Conservation (phyloP, 1,140 invertebrate species). For the Eumaeus atala region DNA sequence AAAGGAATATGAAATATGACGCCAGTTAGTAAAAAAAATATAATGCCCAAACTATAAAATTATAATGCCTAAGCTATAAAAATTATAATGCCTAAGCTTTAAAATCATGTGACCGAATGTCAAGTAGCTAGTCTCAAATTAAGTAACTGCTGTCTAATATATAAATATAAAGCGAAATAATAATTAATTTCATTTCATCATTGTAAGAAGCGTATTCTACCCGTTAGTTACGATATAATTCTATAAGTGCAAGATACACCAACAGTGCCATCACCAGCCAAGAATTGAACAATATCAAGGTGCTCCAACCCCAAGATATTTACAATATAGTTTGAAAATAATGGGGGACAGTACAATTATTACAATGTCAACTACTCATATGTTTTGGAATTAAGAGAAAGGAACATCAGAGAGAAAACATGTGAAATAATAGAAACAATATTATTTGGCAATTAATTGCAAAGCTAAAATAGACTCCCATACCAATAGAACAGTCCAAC, state of each 20-base stretch:
- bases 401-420: too few relatives aligned
- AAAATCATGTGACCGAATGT: conserved; percentile 45
- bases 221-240: too few relatives aligned
- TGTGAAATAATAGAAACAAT: neutral
- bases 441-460: neutral
- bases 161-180: neutral
- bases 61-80: conserved; percentile 8
- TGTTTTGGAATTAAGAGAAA: too few relatives aligned
- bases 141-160: conserved; percentile 13
- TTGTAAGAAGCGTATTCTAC: too few relatives aligned
- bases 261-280: too few relatives aligned
- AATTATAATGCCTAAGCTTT: conserved; percentile 5
- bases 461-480: neutral
- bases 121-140: conserved; percentile 70
- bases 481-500: neutral
- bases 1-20: conserved; percentile 55
- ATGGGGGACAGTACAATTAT: too few relatives aligned
- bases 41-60: conserved; percentile 6
- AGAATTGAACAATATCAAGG: too few relatives aligned
- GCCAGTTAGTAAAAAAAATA: conserved; percentile 23
- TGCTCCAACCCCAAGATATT: too few relatives aligned
- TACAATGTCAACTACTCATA: too few relatives aligned
- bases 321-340: too few relatives aligned
- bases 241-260: too few relatives aligned
- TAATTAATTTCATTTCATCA: too few relatives aligned